Conservation (phyloP, 2,797 vertebrate genomes). For the Sphenodon punctatus region DNA sequence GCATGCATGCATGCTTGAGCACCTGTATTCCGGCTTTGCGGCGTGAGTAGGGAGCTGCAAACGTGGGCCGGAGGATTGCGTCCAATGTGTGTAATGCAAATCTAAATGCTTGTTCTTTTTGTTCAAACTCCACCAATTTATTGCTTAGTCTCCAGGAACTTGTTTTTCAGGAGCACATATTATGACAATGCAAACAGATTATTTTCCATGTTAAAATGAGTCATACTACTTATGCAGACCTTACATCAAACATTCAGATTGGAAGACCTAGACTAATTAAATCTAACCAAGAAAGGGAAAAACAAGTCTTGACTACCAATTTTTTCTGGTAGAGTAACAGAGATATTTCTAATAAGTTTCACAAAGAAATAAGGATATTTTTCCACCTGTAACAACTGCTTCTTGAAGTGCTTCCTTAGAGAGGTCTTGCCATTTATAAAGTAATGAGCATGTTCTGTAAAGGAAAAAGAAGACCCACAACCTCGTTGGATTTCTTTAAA, state of each 20-base stretch:
- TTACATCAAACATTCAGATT: constrained; percentile 4
- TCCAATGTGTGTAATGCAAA: not conserved
- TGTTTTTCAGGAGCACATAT: not conserved
- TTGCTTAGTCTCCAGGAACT: not conserved
- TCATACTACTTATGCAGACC: not conserved
- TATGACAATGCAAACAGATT: constrained; percentile 21
- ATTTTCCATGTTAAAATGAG: constrained; percentile 23
- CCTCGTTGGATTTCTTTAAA: not conserved
- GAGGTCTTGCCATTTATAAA: not conserved
- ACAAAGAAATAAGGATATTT: not conserved
- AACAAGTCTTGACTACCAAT: not conserved
- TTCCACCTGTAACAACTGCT: not conserved
- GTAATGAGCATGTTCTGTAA: not conserved
- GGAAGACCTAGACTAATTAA: constrained; percentile 8
- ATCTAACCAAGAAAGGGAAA: not conserved
- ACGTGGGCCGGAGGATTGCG: too few species aligned
- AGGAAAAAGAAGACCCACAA: not conserved
- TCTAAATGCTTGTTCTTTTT: not conserved
- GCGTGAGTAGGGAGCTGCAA: too few species aligned
- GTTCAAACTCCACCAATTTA: not conserved
- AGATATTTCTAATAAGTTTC: not conserved
- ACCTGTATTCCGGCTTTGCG: too few species aligned
- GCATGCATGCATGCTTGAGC: not conserved
- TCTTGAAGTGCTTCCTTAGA: not conserved
- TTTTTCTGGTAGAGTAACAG: not conserved